Evolutionary conservation across 2,797 vertebrate species (phyloP).

Genomic region (Peromyscus aztecus): DNA sequence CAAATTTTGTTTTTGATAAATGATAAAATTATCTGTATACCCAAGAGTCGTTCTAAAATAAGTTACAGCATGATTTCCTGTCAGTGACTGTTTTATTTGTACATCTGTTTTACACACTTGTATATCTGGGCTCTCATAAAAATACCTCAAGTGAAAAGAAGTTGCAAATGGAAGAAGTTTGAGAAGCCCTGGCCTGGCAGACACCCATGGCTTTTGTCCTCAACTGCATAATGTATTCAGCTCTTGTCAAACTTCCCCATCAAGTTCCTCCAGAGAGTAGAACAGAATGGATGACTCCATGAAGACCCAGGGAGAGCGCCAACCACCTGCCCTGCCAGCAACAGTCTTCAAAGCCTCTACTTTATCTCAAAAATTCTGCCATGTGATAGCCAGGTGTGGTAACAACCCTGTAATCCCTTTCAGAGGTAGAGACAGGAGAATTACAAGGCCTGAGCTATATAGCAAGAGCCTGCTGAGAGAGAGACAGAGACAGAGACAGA

Average conservation of each 20-base stretch:
- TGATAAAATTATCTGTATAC: background rate
- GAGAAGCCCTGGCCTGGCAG: background rate
- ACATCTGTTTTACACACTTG: background rate
- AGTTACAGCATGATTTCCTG: background rate
- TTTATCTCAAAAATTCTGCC: conserved; percentile 6
- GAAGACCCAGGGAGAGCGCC: background rate
- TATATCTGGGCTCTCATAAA: background rate
- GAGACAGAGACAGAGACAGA: background rate
- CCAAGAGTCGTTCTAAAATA: background rate
- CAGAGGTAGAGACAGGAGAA: background rate
- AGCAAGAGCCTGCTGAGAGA: background rate
- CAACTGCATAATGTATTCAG: background rate
- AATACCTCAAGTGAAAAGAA: background rate
- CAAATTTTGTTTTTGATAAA: background rate
- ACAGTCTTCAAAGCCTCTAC: background rate
- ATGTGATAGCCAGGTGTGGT: background rate
- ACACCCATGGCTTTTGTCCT: background rate
- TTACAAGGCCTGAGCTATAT: background rate
- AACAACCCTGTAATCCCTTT: background rate
- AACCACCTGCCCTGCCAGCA: background rate
- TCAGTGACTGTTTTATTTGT: background rate
- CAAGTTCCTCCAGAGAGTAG: background rate
- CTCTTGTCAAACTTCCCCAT: background rate
- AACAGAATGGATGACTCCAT: background rate
- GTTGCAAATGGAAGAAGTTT: background rate